Evolutionary conservation across 2,888 invertebrate genomes (phyloP), one percentile per base, ranked within the genome.

Genomic region (Morpho achilles): DNA sequence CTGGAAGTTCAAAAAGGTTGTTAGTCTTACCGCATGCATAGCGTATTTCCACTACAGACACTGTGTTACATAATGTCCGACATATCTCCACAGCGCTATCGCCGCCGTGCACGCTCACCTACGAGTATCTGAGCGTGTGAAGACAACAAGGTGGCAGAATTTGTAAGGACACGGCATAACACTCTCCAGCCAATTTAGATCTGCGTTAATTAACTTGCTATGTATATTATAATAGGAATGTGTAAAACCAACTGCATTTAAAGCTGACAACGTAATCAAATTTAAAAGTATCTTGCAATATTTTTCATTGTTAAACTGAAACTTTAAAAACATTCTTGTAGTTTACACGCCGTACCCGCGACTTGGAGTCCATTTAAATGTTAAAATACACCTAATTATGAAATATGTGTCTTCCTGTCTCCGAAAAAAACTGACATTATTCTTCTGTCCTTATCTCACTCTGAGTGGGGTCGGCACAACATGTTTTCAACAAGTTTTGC

Each of bases 81-180:
- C 50, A 56, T 53, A 47, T 50, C 59, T 46, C 45, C 61, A 53
- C 50, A 56, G 50, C 50, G 59, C 56, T 59, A 53, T 59, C 61
- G 47, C 50, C 42, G 49, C 16, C 53, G 22, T 54, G 54, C 54
- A 54, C 53, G 53, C 57, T 40, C 10, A 7, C 40, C 44, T 8
- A 50, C 50, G 49, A 39, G 54, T 52, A 22, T 52, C 47, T 22
- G 42, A 47, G 47, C 41, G 54, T 55, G 46, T 50, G 45, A 41
- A 32, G 41, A 50, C 50, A 40, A 42, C 48, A 46, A 50, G 42
- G 53, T 43, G 45, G 8, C 46, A 53, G 44, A 53, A 56, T 53
- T 48, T 56, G 53, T 50, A 49, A 59, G 32, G 54, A 54, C 42
- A 53, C 46, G 32, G 46, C 5, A n/a, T 42, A 47, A 53, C 53